phyloP scores from a whole-genome alignment of 2,888 invertebrate species.

The Mystacides longicornis region DNA sequence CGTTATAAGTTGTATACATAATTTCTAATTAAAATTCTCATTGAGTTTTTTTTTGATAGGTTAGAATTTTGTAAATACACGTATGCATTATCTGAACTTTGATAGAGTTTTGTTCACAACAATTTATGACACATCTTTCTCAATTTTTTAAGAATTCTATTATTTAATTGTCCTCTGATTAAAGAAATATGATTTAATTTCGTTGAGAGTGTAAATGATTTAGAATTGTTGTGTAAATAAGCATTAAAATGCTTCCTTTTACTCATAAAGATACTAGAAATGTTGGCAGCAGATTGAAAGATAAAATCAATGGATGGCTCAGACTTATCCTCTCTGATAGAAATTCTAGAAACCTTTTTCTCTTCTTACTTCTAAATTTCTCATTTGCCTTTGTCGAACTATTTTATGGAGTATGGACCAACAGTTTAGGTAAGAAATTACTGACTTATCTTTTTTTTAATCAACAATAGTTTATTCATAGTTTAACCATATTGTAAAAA shows the following conservation, averaged over 20 bases:
- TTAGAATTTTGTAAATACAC: constrained; percentile 22
- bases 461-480: too few relatives aligned
- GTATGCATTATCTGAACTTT: constrained; percentile 22
- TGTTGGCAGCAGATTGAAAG: constrained; percentile 58
- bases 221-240: too few relatives aligned
- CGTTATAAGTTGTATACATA: too few relatives aligned
- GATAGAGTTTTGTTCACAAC: too few relatives aligned
- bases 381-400: constrained; percentile 96
- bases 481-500: not conserved
- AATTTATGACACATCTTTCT: too few relatives aligned
- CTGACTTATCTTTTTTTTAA: too few relatives aligned
- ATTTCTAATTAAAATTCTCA: too few relatives aligned
- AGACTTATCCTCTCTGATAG: constrained; percentile 86
- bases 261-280: constrained; percentile 67
- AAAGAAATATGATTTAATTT: too few relatives aligned
- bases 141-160: too few relatives aligned
- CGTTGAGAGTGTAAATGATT: too few relatives aligned
- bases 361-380: constrained; percentile 86
- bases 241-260: constrained; percentile 74
- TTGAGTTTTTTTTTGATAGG: too few relatives aligned
- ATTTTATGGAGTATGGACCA: constrained; percentile 84
- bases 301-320: constrained; percentile 69
- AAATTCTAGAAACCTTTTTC: constrained; percentile 87
- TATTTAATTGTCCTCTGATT: too few relatives aligned
- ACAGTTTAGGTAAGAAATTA: constrained; percentile 70